Evolutionary conservation across 2,797 vertebrate genomes (phyloP), one percentile per base, ranked within the genome.

Genomic region (Pteropus rufus): DNA sequence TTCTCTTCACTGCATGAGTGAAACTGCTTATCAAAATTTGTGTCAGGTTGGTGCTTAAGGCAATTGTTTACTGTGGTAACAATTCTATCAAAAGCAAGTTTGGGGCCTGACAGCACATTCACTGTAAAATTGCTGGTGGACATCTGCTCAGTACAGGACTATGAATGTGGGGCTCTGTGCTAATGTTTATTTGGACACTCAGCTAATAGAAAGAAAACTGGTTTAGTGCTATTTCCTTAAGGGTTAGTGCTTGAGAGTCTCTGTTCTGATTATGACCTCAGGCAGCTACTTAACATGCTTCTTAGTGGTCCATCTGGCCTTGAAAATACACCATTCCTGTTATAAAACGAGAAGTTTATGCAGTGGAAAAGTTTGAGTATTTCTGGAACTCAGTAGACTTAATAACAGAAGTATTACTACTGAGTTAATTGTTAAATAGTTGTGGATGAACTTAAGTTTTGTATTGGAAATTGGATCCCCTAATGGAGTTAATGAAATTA

Each of bases 401-500:
- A 41, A 70, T 21, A 75, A 12, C n/a, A 62, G 26, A 65, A 88
- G 65, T 69, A 69, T 64, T 76, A 65, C 9, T 15, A 16, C 31
- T 67, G 46, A n/a, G 10, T 75, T 75, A 62, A 76, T 65, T 85
- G n/a, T 58, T 62, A 2, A 56, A 12, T 24, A 70, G 80, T 82
- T 85, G 39, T 31, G 85, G 52, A 36, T 49, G 70, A 97, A 86
- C 36, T 11, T 39, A 21, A 52, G 34, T 23, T 86, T 70, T 85
- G 79, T 70, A 60, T 94, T 93, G 82, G 87, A 93, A 93, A 75
- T 89, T 56, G 3, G 56, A 31, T 90, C 90, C 67, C 41, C 64
- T 44, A 64, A 80, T 82, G 56, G 12, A 91, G 67, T 75, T 94
- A 93, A 95, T 92, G 24, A 93, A 96, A 92, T 79, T 56, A 84